Evolutionary conservation across 2,888 invertebrate species (phyloP).

Genomic region (Caenorhabditis virilis): DNA sequence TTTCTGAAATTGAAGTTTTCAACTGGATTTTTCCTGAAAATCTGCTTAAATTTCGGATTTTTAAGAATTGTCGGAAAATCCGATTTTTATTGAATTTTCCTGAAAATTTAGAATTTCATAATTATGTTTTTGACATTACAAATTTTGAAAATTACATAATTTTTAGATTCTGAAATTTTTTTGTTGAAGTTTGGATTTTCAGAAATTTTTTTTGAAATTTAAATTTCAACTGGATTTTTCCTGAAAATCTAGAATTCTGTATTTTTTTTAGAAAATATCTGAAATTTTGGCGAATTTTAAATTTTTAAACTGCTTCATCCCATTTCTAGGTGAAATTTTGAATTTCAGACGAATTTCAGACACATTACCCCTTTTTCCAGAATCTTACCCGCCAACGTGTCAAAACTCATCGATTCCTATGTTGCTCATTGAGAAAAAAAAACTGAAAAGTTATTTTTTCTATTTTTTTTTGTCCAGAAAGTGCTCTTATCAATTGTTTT

Average conservation of each 20-base stretch:
- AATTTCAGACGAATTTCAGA: too few species aligned
- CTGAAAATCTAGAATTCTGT: background rate
- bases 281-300: background rate
- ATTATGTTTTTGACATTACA: background rate
- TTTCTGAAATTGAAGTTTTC: too few species aligned
- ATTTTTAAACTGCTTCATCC: too few species aligned
- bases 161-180: background rate
- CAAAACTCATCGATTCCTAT: background rate
- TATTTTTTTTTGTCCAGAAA: too few species aligned
- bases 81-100: too few species aligned
- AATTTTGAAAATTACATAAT: background rate
- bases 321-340: too few species aligned
- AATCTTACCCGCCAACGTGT: background rate
- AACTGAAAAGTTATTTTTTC: too few species aligned
- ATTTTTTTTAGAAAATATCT: background rate
- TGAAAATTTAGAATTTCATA: background rate
- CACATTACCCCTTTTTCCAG: background rate
- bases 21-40: too few species aligned
- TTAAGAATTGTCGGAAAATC: too few species aligned
- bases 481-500: too few species aligned
- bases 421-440: background rate
- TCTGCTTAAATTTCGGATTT: too few species aligned
- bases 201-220: background rate
- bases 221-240: background rate
- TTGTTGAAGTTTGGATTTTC: background rate